Evolutionary conservation across 2,888 invertebrate species (phyloP).

Genomic region (Ennomos fuscantarius): DNA sequence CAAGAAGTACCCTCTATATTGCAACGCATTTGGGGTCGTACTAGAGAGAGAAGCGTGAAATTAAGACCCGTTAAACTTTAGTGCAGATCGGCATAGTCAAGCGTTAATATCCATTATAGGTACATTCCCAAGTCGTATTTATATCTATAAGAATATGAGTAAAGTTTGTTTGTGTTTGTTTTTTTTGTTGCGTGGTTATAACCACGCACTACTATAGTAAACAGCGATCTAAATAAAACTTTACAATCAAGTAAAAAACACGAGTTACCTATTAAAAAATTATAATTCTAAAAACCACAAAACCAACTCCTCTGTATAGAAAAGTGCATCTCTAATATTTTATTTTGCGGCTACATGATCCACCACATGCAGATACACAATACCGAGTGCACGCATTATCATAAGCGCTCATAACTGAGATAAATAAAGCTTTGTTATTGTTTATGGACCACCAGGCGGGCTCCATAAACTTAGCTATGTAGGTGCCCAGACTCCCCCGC

Average conservation of each 20-base stretch:
- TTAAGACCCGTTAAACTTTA: too few relatives aligned
- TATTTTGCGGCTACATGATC: constrained; percentile 57
- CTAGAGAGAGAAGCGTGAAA: too few relatives aligned
- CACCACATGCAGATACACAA: constrained; percentile 47
- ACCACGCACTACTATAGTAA: too few relatives aligned
- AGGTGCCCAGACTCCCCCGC: constrained; percentile 70
- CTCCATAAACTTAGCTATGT: constrained; percentile 26
- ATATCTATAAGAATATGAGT: too few relatives aligned
- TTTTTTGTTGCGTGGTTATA: too few relatives aligned
- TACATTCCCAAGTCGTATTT: not conserved
- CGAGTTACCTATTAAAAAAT: not conserved
- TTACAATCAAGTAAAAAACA: constrained; percentile 22
- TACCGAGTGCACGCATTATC: constrained; percentile 48
- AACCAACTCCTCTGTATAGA: constrained; percentile 5
- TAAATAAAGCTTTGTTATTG: constrained; percentile 75
- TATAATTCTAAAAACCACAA: constrained; percentile 11
- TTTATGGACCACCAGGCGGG: constrained; percentile 74
- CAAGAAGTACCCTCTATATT: too few relatives aligned
- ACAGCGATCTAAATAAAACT: constrained; percentile 5
- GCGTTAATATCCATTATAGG: not conserved
- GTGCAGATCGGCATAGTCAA: too few relatives aligned
- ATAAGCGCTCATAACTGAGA: constrained; percentile 66
- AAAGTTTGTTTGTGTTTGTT: too few relatives aligned
- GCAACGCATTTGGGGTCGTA: too few relatives aligned
- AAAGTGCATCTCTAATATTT: constrained; percentile 38